Percentiles rank a stretch among this genome's conserved stretches.
Evolutionary conservation across 2,113 vertebrate genomes (phyloP).

Genomic region (Caranx ignobilis): DNA sequence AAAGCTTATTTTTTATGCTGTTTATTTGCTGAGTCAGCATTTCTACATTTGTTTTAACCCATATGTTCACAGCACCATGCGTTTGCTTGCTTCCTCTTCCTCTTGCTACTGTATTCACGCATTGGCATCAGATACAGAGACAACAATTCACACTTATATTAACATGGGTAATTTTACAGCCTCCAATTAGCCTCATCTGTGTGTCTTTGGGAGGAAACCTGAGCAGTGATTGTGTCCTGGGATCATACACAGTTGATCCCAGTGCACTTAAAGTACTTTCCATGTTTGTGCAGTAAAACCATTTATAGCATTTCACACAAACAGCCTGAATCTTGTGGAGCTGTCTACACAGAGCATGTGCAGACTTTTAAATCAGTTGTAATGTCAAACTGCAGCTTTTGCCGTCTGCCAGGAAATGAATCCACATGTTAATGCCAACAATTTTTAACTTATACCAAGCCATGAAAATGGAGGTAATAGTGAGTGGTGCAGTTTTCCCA

Average conservation of each 20-base stretch:
- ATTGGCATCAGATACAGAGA: background rate
- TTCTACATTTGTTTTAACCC: too few species aligned
- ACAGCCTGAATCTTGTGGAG: background rate
- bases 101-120: too few species aligned
- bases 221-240: constrained; percentile 8
- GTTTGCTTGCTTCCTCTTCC: too few species aligned
- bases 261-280: constrained; percentile 23
- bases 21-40: too few species aligned
- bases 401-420: background rate
- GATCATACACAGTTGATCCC: constrained; percentile 24
- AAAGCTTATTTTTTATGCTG: too few species aligned
- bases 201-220: constrained; percentile 25
- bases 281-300: constrained; percentile 35
- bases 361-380: constrained; percentile 7
- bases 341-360: background rate
- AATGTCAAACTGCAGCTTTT: background rate
- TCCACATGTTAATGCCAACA: constrained; percentile 31
- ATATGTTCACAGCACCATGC: too few species aligned
- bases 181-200: background rate
- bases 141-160: too few species aligned
- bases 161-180: background rate
- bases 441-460: background rate
- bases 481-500: background rate
- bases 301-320: constrained; percentile 25
- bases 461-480: background rate